Base-by-base conservation (phyloP, 2,888 invertebrate species). In the Cyclophora punctaria region DNA sequence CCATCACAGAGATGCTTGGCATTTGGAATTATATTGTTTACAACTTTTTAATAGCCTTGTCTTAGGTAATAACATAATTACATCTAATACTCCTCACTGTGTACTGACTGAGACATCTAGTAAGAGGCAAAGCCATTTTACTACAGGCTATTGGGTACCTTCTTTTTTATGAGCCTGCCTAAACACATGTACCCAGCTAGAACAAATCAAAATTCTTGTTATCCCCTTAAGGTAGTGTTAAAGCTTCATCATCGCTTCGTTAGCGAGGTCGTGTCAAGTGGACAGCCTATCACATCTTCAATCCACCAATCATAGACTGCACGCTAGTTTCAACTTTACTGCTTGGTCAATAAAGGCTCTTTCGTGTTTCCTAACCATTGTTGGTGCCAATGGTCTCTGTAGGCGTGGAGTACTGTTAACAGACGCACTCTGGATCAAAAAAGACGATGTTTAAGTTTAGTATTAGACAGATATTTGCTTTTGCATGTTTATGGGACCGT, bases 391-490 rank as follows among this genome's bases (percentile, higher is more conserved):
- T 64, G 51, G 51, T 47, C 52, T 50, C 56, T 59, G 80, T 80
- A 65, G 80, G 82, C 66, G 82, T 75, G 50, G 60, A 73, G 69
- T 73, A 78, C 79, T 70, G 80, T 80, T 80, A 78, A 64, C 60
- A 56, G 57, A 52, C 60, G 64, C 59, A 63, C 70, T 66, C 58
- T 58, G 67, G 64, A 68, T 64, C 60, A 64, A 63, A 64, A 67
- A 67, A 69, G 57, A 67, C 62, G 63, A 61, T 75, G 70, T 78
- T 74, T 71, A 65, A 57, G 55, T 62, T 67, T 67, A 57, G 69
- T 68, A 72, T 78, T 76, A 73, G 72, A 69, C 69, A 64, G 67
- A 69, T 71, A 71, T 69, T 71, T 67, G 62, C 65, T 64, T 70
- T 69, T 59, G 59, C 59, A 50, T 58, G 69, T 72, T 70, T 71